Percentiles rank a stretch among this genome's conserved stretches.
Conservation (phyloP, 1,140 invertebrate species). For the Apis dorsata region DNA sequence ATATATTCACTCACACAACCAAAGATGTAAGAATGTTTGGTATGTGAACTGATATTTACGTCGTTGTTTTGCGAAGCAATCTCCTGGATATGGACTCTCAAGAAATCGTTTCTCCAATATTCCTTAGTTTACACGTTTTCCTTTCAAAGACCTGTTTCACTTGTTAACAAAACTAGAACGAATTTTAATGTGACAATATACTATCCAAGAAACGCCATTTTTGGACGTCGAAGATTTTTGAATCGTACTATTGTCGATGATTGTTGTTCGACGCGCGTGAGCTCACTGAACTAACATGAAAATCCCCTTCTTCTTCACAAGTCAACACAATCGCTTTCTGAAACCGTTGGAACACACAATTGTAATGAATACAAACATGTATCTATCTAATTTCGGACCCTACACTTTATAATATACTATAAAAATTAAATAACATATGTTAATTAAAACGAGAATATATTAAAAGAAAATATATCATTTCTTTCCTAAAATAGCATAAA, state of each 20-base stretch:
- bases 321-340: slow-evolving; percentile 50
- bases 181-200: neutral
- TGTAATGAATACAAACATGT: slow-evolving; percentile 39
- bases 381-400: neutral
- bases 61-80: slow-evolving; percentile 12
- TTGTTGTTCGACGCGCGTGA: slow-evolving; percentile 68
- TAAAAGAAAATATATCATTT: neutral
- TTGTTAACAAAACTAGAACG: neutral
- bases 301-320: slow-evolving; percentile 49
- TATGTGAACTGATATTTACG: slow-evolving; percentile 58
- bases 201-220: slow-evolving; percentile 72
- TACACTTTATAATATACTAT: neutral
- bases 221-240: slow-evolving; percentile 58
- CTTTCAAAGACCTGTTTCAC: neutral
- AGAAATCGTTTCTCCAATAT: neutral
- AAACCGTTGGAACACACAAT: slow-evolving; percentile 52
- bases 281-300: slow-evolving; percentile 69
- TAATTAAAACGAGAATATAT: neutral
- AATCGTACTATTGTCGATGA: slow-evolving; percentile 49
- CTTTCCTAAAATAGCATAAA: neutral
- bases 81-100: slow-evolving; percentile 3
- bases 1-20: slow-evolving; percentile 14
- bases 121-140: slow-evolving; percentile 4
- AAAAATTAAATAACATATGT: neutral
- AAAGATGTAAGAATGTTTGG: slow-evolving; percentile 39